A percentile compares a stretch with the other conserved stretches of the same genome.
Conservation (phyloP, 2,113 vertebrate genomes). For the Anguilla rostrata region DNA sequence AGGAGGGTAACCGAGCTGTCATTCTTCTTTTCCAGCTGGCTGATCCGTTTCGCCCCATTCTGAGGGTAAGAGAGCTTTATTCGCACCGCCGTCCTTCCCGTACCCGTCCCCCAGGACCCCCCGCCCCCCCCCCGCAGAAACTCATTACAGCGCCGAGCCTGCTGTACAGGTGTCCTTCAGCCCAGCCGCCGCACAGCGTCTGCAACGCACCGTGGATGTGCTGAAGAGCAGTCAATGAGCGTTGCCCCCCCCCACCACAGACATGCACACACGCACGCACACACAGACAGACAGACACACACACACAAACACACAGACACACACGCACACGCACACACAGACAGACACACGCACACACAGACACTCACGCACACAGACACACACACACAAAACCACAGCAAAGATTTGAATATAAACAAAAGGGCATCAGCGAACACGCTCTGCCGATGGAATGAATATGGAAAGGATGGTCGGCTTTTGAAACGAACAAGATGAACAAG, state of each 20-base stretch:
- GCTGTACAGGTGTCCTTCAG: conserved; percentile 41
- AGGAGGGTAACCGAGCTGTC: conserved; percentile 79
- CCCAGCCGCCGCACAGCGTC: conserved; percentile 30
- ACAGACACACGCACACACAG: no score
- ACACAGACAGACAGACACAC: no score
- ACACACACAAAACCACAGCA: neutral
- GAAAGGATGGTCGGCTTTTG: neutral
- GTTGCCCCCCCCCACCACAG: neutral
- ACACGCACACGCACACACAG: no score
- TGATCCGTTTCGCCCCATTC: conserved; percentile 96
- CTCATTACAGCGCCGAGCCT: conserved; percentile 43
- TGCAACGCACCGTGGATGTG: conserved; percentile 42
- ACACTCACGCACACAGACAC: no score
- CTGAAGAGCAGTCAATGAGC: neutral
- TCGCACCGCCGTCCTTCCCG: conserved; percentile 35
- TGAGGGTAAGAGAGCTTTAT: conserved; percentile 87
- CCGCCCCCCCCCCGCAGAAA: conserved; percentile 50
- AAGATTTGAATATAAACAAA: neutral
- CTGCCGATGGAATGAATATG: neutral
- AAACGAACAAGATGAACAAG: neutral
- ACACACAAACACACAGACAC: no score
- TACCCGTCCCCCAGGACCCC: conserved; percentile 48
- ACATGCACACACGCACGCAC: no score
- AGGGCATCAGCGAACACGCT: neutral
- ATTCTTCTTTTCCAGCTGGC: conserved; percentile 86